Evolutionary conservation across 2,797 vertebrate species (phyloP), one percentile per base, ranked within the genome.

Genomic region (Zalophus californianus): DNA sequence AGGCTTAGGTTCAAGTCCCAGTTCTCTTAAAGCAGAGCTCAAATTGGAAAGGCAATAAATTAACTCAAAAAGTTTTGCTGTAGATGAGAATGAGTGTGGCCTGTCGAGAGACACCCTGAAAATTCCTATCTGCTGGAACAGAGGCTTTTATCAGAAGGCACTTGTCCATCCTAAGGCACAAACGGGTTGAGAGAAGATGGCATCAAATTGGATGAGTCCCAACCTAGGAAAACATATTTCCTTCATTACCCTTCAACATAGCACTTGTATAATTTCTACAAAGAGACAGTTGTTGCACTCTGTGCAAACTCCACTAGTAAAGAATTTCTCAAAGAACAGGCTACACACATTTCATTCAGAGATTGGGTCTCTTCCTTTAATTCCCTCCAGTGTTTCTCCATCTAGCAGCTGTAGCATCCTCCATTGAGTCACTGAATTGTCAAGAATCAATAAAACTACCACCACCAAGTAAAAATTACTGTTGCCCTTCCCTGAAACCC

Each of bases 361-460:
- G 12, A 78, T 5, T 15, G 1, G 27, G 7, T 23, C 48, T 50
- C 54, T 27, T 52, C n/a, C 10, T 78, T 44, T 60, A 60, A 18
- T 32, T 56, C 5, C 23, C 0, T 14, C 7, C 27, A 92, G 29
- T 20, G 8, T 25, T 48, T 75, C 32, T 79, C 64, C 4, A 48
- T 29, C 29, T 2, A 25, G 44, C 18, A 79, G 18, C 66, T 44
- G 29, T 3, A 64, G 56, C 35, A 50, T 91, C 54, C 54, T 92
- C 62, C 38, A 2, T 13, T 75, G 25, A 58, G 16, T 29, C 44
- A 48, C 21, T 54, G 62, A 35, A 68, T 89, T 52, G 2, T 91
- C 54, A 84, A 78, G 7, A 94, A 91, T 50, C 27, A 75, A 77
- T 73, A 60, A 72, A 93, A 87, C n/a, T 58, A 77, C 66, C n/a